Percentiles rank a stretch among this genome's conserved stretches.
Conservation (phyloP, 2,888 invertebrate genomes). For the Dynastes maya region DNA sequence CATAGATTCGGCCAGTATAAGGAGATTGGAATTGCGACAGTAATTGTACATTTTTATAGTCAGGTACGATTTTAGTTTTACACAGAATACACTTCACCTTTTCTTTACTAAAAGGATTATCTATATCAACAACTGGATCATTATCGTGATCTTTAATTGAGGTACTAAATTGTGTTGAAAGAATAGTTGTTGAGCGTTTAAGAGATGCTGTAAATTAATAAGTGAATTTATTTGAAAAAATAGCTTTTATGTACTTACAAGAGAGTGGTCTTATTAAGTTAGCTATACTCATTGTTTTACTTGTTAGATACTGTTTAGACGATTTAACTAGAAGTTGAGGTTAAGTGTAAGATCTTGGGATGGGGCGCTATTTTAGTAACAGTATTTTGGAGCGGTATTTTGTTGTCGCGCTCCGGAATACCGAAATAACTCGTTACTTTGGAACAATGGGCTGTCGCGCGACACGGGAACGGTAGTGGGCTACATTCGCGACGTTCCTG, state of each 20-base stretch:
- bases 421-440: no score
- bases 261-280: slow-evolving; percentile 28
- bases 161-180: slow-evolving; percentile 20
- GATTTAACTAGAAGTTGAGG: background rate
- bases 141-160: slow-evolving; percentile 59
- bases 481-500: no score
- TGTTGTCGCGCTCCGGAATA: no score
- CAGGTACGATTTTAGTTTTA: slow-evolving; percentile 83
- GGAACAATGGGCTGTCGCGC: no score
- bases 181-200: slow-evolving; percentile 4
- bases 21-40: slow-evolving; percentile 97
- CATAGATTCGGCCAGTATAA: slow-evolving; percentile 94
- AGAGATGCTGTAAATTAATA: slow-evolving; percentile 27
- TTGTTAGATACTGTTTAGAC: background rate
- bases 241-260: slow-evolving; percentile 27
- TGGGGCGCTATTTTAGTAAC: no score
- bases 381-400: no score
- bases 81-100: slow-evolving; percentile 86
- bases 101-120: slow-evolving; percentile 88
- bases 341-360: background rate
- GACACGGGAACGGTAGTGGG: no score
- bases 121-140: slow-evolving; percentile 75
- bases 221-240: background rate
- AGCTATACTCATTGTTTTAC: slow-evolving; percentile 21
- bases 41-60: slow-evolving; percentile 93